Evolutionary conservation across 1,140 invertebrate genomes (phyloP).

Genomic region (Drosophila sp.): DNA sequence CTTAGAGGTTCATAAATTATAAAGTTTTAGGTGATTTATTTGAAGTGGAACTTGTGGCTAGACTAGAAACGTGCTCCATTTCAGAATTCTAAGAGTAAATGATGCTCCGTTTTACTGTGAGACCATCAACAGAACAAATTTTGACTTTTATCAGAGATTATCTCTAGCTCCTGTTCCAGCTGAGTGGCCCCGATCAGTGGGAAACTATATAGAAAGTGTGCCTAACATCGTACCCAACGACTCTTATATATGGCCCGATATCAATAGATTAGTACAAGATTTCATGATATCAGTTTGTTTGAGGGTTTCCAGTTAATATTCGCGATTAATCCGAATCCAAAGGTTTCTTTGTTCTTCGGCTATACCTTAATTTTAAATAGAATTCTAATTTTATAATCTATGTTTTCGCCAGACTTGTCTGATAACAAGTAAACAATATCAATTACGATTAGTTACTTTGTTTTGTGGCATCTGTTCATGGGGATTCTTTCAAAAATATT

Average conservation of each 20-base stretch:
- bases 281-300: no score
- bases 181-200: neutral
- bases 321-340: neutral
- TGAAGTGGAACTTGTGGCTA: neutral
- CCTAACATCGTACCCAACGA: neutral
- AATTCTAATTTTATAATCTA: neutral
- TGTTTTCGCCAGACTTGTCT: no score
- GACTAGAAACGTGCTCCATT: neutral
- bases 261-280: no score
- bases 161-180: neutral
- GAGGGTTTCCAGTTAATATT: neutral
- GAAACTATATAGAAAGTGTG: neutral
- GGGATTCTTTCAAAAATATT: no score
- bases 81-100: neutral
- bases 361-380: neutral
- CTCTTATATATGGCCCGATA: neutral
- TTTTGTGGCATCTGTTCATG: no score
- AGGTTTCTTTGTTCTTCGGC: neutral
- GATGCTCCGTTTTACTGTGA: neutral
- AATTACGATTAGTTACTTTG: no score
- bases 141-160: neutral
- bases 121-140: neutral
- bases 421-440: no score
- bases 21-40: neutral
- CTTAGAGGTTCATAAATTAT: conserved; percentile 29